Percentiles rank a stretch among this genome's conserved stretches.
phyloP scores from a whole-genome alignment of 1,140 invertebrate genomes.

The Neoseiulus cucumeris region DNA sequence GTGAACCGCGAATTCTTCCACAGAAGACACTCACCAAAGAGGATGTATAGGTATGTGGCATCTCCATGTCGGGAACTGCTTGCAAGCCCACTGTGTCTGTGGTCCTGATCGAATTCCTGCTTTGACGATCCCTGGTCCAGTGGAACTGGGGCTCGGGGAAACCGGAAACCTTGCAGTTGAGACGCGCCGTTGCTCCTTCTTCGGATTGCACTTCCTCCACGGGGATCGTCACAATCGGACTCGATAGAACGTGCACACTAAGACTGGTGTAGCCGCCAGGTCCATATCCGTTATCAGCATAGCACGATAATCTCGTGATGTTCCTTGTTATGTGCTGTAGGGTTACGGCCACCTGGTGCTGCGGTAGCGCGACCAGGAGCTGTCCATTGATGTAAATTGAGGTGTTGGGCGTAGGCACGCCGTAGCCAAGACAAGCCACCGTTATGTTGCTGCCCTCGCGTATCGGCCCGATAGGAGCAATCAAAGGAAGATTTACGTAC shows the following conservation, averaged over 20 bases:
- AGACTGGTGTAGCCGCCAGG: slow-evolving; percentile 31
- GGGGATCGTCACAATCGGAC: slow-evolving; percentile 12
- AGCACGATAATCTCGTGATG: slow-evolving; percentile 60
- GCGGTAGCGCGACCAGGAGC: slow-evolving; percentile 31
- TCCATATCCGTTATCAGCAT: slow-evolving; percentile 61
- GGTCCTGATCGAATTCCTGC: slow-evolving; percentile 32
- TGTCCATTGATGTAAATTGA: slow-evolving; percentile 53
- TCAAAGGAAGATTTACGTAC: slow-evolving; percentile 57
- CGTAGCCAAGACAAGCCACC: slow-evolving; percentile 56
- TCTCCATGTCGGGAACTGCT: slow-evolving; percentile 5
- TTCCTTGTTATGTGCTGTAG: slow-evolving; percentile 55
- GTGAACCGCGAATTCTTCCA: too few relatives aligned
- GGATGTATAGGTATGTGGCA: slow-evolving; percentile 28
- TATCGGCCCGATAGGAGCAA: slow-evolving; percentile 55
- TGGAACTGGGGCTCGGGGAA: slow-evolving; percentile 52
- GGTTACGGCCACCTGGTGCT: slow-evolving; percentile 43
- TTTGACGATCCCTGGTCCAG: slow-evolving; percentile 50
- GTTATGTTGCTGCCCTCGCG: slow-evolving; percentile 62
- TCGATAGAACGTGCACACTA: slow-evolving; percentile 7
- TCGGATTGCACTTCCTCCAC: slow-evolving; percentile 26
- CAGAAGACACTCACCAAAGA: slow-evolving; percentile 41
- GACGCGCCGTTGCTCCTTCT: slow-evolving; percentile 45
- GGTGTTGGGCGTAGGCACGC: slow-evolving; percentile 55
- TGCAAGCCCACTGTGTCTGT: slow-evolving; percentile 3
- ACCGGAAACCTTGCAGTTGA: slow-evolving; percentile 51